phyloP scores from a whole-genome alignment of 2,888 invertebrate species.

The Dastarcus helophoroides region DNA sequence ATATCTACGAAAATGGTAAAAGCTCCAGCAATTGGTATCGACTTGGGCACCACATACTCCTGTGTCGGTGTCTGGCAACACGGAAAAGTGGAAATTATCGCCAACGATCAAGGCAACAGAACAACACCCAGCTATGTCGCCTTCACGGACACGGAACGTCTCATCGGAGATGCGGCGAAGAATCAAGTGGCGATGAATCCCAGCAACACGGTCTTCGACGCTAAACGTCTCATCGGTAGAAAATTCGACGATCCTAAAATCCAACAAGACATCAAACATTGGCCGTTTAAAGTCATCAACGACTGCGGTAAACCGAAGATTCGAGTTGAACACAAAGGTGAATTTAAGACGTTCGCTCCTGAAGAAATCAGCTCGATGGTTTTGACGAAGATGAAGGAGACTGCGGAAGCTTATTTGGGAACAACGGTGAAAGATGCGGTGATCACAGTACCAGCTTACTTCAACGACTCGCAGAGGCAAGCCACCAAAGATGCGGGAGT shows the following conservation, averaged over 20 bases:
- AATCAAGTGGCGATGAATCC: slow-evolving; percentile 71
- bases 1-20: slow-evolving; percentile 30
- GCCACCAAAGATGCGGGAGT: slow-evolving; percentile 75
- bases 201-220: slow-evolving; percentile 59
- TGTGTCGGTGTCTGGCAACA: slow-evolving; percentile 74
- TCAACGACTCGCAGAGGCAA: slow-evolving; percentile 61
- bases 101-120: slow-evolving; percentile 80
- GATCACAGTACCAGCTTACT: slow-evolving; percentile 64
- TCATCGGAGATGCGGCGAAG: slow-evolving; percentile 80
- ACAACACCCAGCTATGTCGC: slow-evolving; percentile 83
- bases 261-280: slow-evolving; percentile 69
- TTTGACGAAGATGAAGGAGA: slow-evolving; percentile 51
- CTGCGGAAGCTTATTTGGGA: slow-evolving; percentile 62
- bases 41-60: slow-evolving; percentile 78
- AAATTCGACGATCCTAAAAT: slow-evolving; percentile 64
- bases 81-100: slow-evolving; percentile 76
- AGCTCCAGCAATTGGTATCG: slow-evolving; percentile 63
- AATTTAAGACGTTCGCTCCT: slow-evolving; percentile 50
- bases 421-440: slow-evolving; percentile 56
- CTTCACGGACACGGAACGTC: slow-evolving; percentile 71
- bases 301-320: slow-evolving; percentile 58
- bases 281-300: slow-evolving; percentile 67
- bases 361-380: slow-evolving; percentile 64
- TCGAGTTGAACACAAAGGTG: slow-evolving; percentile 52
- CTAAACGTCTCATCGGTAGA: slow-evolving; percentile 68